phyloP scores from a whole-genome alignment of 2,888 invertebrate genomes.

The Serripes groenlandicus region DNA sequence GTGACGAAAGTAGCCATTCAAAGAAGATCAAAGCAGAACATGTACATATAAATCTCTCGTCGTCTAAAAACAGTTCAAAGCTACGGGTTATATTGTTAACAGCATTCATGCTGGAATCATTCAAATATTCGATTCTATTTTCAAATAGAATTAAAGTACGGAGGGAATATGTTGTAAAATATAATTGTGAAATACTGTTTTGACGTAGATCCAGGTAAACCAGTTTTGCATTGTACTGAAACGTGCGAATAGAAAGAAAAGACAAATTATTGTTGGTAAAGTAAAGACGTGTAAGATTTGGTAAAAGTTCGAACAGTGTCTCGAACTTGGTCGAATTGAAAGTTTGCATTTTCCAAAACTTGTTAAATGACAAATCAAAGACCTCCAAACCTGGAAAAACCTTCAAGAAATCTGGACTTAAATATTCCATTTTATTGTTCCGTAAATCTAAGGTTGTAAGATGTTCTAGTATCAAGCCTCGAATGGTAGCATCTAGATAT shows the following conservation, averaged over 20 bases:
- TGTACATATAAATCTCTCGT: background rate
- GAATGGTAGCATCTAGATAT: too few relatives aligned
- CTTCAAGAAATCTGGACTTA: background rate
- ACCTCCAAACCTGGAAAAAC: too few relatives aligned
- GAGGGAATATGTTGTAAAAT: background rate
- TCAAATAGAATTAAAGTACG: background rate
- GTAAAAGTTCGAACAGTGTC: background rate
- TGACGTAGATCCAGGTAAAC: background rate
- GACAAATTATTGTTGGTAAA: background rate
- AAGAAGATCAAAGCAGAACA: background rate
- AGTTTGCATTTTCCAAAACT: background rate
- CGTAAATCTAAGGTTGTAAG: background rate
- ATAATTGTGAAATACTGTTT: background rate
- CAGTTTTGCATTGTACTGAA: background rate
- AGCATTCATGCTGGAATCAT: background rate
- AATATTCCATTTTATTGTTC: conserved; percentile 8
- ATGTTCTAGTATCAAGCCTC: background rate
- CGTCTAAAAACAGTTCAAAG: background rate
- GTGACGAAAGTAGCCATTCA: background rate
- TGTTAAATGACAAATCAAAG: background rate
- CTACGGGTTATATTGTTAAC: background rate
- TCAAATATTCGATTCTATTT: background rate
- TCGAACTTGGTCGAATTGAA: background rate
- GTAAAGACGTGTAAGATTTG: background rate
- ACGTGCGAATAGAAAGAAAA: background rate